These are phyloP conservation scores for Drosophila eugracilis DNA, from an alignment of 1,140 invertebrate genomes.

Conservation along the genomic window DNA sequence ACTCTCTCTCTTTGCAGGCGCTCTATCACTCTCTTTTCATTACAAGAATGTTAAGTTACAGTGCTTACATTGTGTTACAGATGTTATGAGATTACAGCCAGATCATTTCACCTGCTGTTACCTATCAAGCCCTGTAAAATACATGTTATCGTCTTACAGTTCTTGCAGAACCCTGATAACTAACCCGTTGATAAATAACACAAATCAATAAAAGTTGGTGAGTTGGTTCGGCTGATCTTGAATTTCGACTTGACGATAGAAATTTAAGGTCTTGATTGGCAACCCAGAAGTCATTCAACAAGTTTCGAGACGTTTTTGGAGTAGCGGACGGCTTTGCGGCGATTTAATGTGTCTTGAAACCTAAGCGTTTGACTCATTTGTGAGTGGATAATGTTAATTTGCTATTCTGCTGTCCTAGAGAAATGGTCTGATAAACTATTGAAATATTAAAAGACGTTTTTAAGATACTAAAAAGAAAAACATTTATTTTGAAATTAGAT, in stretches of 20 bases:
- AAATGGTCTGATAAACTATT: no score
- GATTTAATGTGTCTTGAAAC: slow-evolving; percentile 5
- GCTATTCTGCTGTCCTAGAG: no score
- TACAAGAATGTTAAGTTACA: slow-evolving; percentile 1
- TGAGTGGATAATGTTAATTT: no score
- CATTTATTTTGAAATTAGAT: no score
- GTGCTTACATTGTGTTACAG: slow-evolving; percentile 4
- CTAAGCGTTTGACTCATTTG: background rate
- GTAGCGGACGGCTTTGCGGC: slow-evolving; percentile 23
- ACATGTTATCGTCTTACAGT: slow-evolving; percentile 17
- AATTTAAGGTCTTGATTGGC: slow-evolving; percentile 55
- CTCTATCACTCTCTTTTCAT: slow-evolving; percentile 14
- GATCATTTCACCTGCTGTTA: background rate
- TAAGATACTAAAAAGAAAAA: no score
- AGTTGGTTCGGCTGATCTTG: slow-evolving; percentile 11
- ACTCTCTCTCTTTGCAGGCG: slow-evolving; percentile 15
- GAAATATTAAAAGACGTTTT: no score
- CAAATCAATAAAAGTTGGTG: slow-evolving; percentile 33
- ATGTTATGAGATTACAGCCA: slow-evolving; percentile 19
- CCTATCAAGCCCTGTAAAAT: background rate
- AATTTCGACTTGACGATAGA: slow-evolving; percentile 56
- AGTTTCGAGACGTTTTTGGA: slow-evolving; percentile 57
- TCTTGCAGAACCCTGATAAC: slow-evolving; percentile 9
- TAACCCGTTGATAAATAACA: slow-evolving; percentile 8
- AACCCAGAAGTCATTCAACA: slow-evolving; percentile 59